Base-by-base conservation (phyloP, 2,888 invertebrate genomes). In the Synanthedon tipuliformis region DNA sequence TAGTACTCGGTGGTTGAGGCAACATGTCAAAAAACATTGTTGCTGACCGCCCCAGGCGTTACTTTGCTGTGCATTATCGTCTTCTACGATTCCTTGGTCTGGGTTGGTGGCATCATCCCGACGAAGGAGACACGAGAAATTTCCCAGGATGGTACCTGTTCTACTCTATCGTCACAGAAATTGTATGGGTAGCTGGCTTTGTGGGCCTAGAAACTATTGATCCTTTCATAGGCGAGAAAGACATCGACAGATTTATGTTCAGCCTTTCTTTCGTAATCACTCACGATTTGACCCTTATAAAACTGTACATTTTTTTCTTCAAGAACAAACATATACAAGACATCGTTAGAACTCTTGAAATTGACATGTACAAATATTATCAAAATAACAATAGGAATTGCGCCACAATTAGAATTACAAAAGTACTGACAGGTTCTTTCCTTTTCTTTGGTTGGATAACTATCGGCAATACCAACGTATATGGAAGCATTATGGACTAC, bases 21-120 rank as follows among this genome's bases (percentile, higher is more conserved):
- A 45, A 13, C 45, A 45, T 45, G 45, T 45, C 45, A 12, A 15
- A 45, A n/a, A 15, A n/a, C 7, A 4, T 13, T 13, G 13, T 45
- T 12, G 13, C 15, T n/a, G 45, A 45, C 52, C 73, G 73, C 15
- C 82, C 84, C 0, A 72, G 55, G 27, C 71, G 73, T 16, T 86
- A 81, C 58, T 87, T 87, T 59, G 64, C 64, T 15, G 61, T 79
- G 40, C 86, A 87, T 58, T 87, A 67, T 55, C 55, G 60, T n/a
- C 64, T 87, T 18, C 58, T 87, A 4, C 71, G 87, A 52, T 75
- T 78, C 52, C 64, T 86, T 4, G 86, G 86, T 0, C 59, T 87
- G 1, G 87, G 87, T 23, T 86, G 86, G 87, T 87, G 86, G 86
- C 87, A 87, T 58, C 75, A 81, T 52, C 85, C 87, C 0, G 83